Percentiles rank a stretch among this genome's conserved stretches.
phyloP scores from a whole-genome alignment of 2,113 vertebrate genomes.

The Nycticebus coucang region DNA sequence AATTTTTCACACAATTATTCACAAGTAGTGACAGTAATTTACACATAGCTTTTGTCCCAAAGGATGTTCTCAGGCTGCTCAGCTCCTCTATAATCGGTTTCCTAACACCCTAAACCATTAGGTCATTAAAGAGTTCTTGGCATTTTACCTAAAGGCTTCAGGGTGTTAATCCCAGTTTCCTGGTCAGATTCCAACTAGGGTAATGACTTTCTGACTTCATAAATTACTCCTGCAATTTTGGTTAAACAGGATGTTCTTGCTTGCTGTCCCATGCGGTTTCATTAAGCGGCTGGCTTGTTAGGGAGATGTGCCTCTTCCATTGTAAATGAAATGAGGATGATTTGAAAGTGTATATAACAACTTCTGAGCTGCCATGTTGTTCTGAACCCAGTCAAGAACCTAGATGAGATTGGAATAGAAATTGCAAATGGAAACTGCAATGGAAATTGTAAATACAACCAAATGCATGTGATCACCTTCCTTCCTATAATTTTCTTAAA shows the following conservation, averaged over 20 bases:
- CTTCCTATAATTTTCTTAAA: background rate
- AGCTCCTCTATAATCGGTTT: constrained; percentile 5
- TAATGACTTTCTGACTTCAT: constrained; percentile 67
- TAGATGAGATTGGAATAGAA: background rate
- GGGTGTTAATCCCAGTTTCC: constrained; percentile 56
- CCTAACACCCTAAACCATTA: background rate
- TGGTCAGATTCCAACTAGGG: constrained; percentile 58
- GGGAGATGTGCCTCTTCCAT: background rate
- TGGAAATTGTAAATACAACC: background rate
- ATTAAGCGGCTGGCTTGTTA: background rate
- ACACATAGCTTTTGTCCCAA: background rate
- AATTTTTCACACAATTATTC: background rate
- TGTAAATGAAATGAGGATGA: background rate
- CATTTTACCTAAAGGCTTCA: constrained; percentile 33
- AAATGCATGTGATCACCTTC: background rate
- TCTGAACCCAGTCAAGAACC: background rate
- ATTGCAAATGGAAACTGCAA: background rate
- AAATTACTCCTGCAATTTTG: constrained; percentile 48
- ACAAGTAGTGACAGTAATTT: background rate
- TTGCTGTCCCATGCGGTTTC: background rate
- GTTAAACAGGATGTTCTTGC: background rate
- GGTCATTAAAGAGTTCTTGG: constrained; percentile 51
- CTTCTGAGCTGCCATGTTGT: background rate
- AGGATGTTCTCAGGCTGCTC: background rate
- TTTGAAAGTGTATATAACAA: constrained; percentile 10